These are phyloP conservation scores for Thermophis baileyi DNA, from an alignment of 2,113 vertebrate genomes.

Conservation along the genomic window DNA sequence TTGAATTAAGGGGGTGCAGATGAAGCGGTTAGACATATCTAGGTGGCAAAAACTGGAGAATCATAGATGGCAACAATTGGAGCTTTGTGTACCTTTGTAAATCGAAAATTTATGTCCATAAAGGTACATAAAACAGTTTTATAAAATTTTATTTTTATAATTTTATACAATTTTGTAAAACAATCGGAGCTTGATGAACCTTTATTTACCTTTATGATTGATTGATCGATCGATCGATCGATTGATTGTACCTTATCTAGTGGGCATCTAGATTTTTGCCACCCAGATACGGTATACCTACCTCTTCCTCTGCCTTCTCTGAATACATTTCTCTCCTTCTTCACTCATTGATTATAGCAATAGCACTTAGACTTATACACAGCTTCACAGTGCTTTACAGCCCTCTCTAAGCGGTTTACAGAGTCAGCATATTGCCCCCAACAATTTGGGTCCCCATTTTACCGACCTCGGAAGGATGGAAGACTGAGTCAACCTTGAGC, in stretches of 20 bases:
- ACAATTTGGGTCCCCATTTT: no score
- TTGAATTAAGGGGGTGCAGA: not conserved
- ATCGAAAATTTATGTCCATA: no score
- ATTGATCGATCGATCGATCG: no score
- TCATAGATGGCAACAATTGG: not conserved
- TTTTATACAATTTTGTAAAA: not conserved
- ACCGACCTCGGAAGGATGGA: no score
- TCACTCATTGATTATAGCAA: not conserved
- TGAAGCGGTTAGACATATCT: not conserved
- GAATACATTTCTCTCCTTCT: not conserved
- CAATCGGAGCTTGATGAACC: not conserved
- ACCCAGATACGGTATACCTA: not conserved
- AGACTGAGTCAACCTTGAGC: no score
- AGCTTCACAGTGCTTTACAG: no score
- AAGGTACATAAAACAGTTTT: no score
- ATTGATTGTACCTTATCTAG: not conserved
- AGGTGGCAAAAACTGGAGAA: not conserved
- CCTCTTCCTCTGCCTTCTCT: not conserved
- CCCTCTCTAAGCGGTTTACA: no score
- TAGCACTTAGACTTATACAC: no score
- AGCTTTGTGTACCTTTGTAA: not conserved
- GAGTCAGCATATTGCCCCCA: no score
- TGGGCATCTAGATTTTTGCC: not conserved
- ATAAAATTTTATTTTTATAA: no score
- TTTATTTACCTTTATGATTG: no score